Evolutionary conservation across 2,113 vertebrate genomes (phyloP).

Genomic region (Carlito syrichta): DNA sequence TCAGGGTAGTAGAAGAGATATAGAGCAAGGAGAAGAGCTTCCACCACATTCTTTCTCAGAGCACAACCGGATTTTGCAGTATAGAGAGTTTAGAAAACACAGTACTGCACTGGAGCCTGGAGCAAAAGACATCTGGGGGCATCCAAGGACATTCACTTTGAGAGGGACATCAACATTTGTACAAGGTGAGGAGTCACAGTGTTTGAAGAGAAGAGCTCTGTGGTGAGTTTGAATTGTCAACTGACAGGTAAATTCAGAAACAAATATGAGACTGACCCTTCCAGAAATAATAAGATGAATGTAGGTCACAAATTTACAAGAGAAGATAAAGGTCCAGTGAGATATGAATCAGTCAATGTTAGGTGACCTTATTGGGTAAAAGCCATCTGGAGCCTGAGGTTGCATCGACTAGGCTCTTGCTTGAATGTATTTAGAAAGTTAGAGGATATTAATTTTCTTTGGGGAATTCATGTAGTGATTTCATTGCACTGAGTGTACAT

Average conservation of each 20-base stretch:
- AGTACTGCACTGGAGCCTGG: background rate
- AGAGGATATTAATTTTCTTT: background rate
- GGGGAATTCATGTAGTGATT: background rate
- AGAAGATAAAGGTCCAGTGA: background rate
- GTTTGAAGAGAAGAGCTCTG: background rate
- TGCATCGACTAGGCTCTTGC: background rate
- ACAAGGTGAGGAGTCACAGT: background rate
- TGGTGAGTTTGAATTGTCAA: background rate
- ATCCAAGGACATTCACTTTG: background rate
- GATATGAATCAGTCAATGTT: background rate
- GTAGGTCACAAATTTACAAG: background rate
- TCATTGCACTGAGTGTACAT: background rate
- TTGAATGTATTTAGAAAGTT: background rate
- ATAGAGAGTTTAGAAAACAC: background rate
- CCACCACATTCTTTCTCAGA: rapidly evolving
- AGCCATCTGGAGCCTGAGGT: background rate
- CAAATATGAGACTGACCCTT: background rate
- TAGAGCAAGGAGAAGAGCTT: background rate
- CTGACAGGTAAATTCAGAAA: background rate
- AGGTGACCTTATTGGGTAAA: background rate
- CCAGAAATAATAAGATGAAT: background rate
- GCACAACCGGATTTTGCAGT: background rate
- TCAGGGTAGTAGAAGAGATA: background rate
- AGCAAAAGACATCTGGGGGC: background rate
- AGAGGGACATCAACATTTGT: background rate